These are phyloP conservation scores for Erethizon dorsatum DNA, from an alignment of 2,797 vertebrate species.

Conservation along the genomic window DNA sequence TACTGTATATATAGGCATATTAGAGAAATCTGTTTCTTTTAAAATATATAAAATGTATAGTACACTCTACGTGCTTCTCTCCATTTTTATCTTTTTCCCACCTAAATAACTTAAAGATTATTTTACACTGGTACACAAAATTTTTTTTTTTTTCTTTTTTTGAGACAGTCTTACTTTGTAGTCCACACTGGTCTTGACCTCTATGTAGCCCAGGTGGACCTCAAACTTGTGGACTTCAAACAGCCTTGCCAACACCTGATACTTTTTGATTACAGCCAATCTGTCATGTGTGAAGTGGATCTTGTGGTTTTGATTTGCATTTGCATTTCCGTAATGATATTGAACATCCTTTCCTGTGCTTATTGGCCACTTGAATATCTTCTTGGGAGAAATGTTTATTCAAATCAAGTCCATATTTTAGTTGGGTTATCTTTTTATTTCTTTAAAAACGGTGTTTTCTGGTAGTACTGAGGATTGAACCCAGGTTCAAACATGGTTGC, in stretches of 20 bases:
- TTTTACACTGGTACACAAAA: slow-evolving; percentile 19
- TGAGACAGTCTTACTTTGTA: not conserved
- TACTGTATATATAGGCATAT: slow-evolving; percentile 8
- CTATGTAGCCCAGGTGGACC: not conserved
- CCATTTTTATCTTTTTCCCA: not conserved
- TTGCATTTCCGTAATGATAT: not conserved
- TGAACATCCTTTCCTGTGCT: not conserved
- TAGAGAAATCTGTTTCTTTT: slow-evolving; percentile 3
- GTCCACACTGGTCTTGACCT: not conserved
- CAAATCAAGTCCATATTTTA: not conserved
- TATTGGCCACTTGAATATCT: not conserved
- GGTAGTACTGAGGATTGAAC: not conserved
- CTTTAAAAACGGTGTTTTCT: not conserved
- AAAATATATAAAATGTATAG: not conserved
- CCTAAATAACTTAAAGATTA: slow-evolving; percentile 1
- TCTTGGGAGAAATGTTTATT: not conserved
- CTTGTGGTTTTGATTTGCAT: not conserved
- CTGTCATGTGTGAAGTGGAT: not conserved
- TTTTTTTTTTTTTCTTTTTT: not conserved
- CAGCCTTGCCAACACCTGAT: not conserved
- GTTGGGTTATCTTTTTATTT: not conserved
- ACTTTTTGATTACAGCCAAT: not conserved
- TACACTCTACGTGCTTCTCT: not conserved
- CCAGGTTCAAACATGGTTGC: not conserved
- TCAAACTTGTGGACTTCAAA: not conserved